These are phyloP conservation scores for Machaerirhynchus nigripectus DNA, from an alignment of 2,113 vertebrate genomes.

Conservation along the genomic window DNA sequence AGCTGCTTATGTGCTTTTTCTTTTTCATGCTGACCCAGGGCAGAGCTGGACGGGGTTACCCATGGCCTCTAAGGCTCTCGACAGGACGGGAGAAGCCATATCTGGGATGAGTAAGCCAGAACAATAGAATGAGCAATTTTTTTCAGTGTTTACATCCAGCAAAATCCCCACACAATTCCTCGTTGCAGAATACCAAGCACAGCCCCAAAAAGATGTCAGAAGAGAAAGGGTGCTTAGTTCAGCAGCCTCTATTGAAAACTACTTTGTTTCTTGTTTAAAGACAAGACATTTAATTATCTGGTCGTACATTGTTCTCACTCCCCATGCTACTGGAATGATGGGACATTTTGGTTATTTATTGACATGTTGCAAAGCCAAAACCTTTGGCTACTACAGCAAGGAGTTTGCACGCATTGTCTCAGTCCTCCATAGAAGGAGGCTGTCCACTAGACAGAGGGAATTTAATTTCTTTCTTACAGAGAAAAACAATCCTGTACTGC, in stretches of 20 bases:
- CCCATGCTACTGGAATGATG: neutral
- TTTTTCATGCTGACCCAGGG: neutral
- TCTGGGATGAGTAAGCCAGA: neutral
- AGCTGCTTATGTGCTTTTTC: neutral
- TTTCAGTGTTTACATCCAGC: neutral
- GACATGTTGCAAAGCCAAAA: neutral
- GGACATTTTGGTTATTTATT: neutral
- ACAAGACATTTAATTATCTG: conserved; percentile 11
- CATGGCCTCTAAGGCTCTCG: neutral
- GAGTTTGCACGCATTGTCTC: neutral
- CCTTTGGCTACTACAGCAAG: neutral
- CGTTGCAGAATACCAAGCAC: neutral
- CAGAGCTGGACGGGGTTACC: neutral
- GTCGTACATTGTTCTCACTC: neutral
- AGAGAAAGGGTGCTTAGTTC: neutral
- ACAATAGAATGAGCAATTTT: neutral
- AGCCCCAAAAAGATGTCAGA: neutral
- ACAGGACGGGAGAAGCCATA: neutral
- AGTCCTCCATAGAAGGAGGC: neutral
- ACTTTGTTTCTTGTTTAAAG: neutral
- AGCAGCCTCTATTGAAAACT: neutral
- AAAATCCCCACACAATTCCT: neutral
- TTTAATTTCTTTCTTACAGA: neutral
- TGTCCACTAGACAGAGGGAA: neutral
- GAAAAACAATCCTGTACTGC: neutral